Base-by-base conservation (phyloP, 1,140 invertebrate genomes). In the Aphelenchoides fujianensis region DNA sequence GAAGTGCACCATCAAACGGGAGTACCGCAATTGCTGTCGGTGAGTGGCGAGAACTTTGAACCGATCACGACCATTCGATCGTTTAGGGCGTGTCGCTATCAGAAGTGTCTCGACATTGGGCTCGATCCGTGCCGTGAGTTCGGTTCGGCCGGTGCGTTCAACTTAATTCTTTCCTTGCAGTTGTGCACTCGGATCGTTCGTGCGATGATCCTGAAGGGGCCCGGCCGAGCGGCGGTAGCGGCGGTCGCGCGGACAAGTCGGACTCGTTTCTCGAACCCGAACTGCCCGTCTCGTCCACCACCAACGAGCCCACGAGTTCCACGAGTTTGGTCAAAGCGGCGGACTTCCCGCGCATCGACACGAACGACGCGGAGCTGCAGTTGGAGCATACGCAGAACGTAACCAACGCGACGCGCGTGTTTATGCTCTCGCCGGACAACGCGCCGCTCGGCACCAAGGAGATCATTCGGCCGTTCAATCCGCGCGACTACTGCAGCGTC, bases 1-100 rank as follows among this genome's bases (percentile, higher is more conserved):
- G 19, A 19, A 74, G 23, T 71, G 70, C 36, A 35, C 3, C 72
- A 71, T 71, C 35, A 66, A 34, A 73, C 31, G 36, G 16, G 63
- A 37, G 30, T 34, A 66, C 16, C 16, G 1, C 0, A 66, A 36
- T 30, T 66, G 31, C 34, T 66, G 28, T 19, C 3, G 28, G 63
- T 59, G 23, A 59, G 27, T 55, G 12, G 34, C n/a, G n/a, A 66
- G 16, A 1, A 16, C 37, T 35, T 66, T 30, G 23, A n/a, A 35
- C 31, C 53, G 23, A 37, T 55, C 28, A 36, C 63, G 36, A n/a
- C n/a, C n/a, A n/a, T n/a, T n/a, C n/a, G 31, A 27, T 66, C 32
- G 23, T 66, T 12, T 30, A 34, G 63, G 30, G 63, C 63, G 16
- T 66, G 63, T 66, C 63, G 63, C 32, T 66, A 41, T 16, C 63